Conservation (phyloP, 2,113 vertebrate genomes). For the Calyptommatus sinebrachiatus region DNA sequence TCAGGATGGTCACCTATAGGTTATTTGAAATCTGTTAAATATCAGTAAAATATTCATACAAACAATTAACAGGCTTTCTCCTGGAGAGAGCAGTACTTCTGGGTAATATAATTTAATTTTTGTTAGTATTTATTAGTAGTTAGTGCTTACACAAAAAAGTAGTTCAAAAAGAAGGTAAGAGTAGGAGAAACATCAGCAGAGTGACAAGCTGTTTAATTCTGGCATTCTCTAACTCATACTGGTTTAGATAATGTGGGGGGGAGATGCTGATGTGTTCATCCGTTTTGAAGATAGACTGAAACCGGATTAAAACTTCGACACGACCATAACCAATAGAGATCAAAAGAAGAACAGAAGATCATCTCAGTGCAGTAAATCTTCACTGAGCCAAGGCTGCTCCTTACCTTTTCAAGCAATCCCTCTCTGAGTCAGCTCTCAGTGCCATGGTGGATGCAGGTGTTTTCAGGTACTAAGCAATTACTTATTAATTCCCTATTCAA, state of each 20-base stretch:
- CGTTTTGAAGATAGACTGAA: background rate
- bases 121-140: background rate
- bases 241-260: too few relatives aligned
- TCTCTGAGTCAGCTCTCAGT: too few relatives aligned
- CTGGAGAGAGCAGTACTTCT: background rate
- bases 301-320: background rate
- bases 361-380: too few relatives aligned
- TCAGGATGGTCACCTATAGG: background rate
- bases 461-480: background rate
- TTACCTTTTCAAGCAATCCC: too few relatives aligned
- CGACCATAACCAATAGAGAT: too few relatives aligned
- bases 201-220: too few relatives aligned
- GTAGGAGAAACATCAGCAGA: too few relatives aligned
- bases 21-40: background rate
- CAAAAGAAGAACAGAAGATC: too few relatives aligned
- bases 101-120: background rate
- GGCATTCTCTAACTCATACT: too few relatives aligned
- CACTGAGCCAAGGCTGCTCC: too few relatives aligned
- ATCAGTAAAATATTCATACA: constrained; percentile 1
- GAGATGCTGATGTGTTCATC: too few relatives aligned
- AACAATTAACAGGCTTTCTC: background rate
- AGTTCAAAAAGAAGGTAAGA: background rate
- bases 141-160: background rate
- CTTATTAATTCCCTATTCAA: background rate
- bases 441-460: background rate